Evolutionary conservation across 2,888 invertebrate genomes (phyloP), one percentile per base, ranked within the genome.

Genomic region (Chromoteleia sp.): DNA sequence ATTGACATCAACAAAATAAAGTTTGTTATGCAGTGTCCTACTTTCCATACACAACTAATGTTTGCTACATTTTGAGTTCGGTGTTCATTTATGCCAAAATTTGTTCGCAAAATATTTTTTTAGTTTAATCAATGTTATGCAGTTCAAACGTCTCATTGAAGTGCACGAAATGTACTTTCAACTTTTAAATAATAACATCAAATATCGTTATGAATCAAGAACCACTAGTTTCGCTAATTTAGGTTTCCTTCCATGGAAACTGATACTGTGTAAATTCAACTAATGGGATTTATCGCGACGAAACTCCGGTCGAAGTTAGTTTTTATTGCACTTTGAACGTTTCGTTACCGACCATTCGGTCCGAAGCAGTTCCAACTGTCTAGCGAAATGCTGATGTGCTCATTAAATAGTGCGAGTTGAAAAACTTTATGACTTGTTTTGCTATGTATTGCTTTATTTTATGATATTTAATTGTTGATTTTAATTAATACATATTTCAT

Each of bases 261-360:
- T 43, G 48, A 54, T 65, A 33, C 61, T 59, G 65, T 68, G 84
- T 89, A 88, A 88, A 88, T 88, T 87, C 86, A 83, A 74, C 84
- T 88, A 89, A 89, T 87, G 87, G 87, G 88, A 88, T 89, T 88
- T 88, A 89, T 87, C 85, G 86, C 85, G 86, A 87, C 84, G 85
- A 73, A 76, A 76, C 81, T 81, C 76, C 30, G 54, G 71, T 59
- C 63, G 81, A 83, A 85, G 85, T 85, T 85, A 82, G 83, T 83
- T 85, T 88, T 86, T 87, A 86, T 86, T 85, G 83, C 83, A 70
- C 85, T 74, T 81, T 75, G 77, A 79, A 85, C 81, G 81, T 59
- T 74, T 50, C 52, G 76, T 58, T 83, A 73, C 81, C 68, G 78
- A 75, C 65, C 68, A 54, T 25, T 81, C 71, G 52, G 63, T 71